Base-by-base conservation (phyloP, 2,113 vertebrate species). In the Lasiurus cinereus region DNA sequence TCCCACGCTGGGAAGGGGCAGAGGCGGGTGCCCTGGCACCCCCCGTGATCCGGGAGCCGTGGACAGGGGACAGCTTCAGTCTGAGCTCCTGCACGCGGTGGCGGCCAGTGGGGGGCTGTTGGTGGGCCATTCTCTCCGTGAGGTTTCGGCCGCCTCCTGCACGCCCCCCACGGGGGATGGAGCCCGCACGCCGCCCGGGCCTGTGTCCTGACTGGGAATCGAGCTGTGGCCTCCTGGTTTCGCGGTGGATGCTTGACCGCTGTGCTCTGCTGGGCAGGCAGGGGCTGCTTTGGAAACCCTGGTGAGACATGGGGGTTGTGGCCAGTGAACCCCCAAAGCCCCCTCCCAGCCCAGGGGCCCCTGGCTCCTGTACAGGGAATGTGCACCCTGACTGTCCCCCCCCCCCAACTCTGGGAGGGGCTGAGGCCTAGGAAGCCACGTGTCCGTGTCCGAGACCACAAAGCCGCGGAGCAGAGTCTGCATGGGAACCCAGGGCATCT, bases 21-120 rank as follows among this genome's bases (percentile, higher is more conserved):
- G 73, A 59, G 43, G 22, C 1, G n/a, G 1, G 15, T 0, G 0
- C 21, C 29, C 16, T 4, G 29, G 21, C 3, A 6, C 12, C 43
- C 11, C 1, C 24, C 56, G 7, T 46, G 73, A 33, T 31, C 2
- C 2, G 8, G 31, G 31, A 3, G 0, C 76, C 0, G 22, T 16
- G 0, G 8, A 11, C 50, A 5, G 15, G 21, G 29, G 8, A n/a
- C n/a, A n/a, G n/a, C n/a, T n/a, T n/a, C n/a, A n/a, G n/a, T n/a
- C n/a, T n/a, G n/a, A n/a, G n/a, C n/a, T n/a, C n/a, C n/a, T 5
- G 0, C 0, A 0, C 4, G 48, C 8, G 76, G 18, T 5, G 46
- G 39, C 22, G 10, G 50, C 31, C 31, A 6, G 6, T 10, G 0
- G 4, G 36, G 50, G 31, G 31, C 48, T 9, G 50, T 14, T 8